Evolutionary conservation across 1,140 invertebrate genomes (phyloP).

Genomic region (Danaus plexippus): DNA sequence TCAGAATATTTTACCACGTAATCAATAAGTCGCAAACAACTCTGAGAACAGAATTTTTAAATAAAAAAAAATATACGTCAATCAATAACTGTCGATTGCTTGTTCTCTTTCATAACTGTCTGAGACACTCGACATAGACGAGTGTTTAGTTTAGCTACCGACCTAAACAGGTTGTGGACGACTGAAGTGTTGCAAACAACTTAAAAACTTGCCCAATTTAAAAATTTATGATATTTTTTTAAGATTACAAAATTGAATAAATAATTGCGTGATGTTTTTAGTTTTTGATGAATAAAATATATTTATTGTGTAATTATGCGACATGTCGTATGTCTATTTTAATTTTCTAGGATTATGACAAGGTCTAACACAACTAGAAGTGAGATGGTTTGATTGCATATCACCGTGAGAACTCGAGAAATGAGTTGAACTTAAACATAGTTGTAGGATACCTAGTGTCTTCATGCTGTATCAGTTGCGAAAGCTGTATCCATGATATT

Average conservation of each 20-base stretch:
- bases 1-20: too few relatives aligned
- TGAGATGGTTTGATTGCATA: too few relatives aligned
- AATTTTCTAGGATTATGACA: too few relatives aligned
- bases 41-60: too few relatives aligned
- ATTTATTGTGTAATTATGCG: too few relatives aligned
- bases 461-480: not conserved
- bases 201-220: not conserved
- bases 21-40: too few relatives aligned
- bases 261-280: not conserved
- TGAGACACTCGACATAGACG: constrained; percentile 31
- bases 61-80: not conserved
- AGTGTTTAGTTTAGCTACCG: constrained; percentile 46
- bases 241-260: not conserved
- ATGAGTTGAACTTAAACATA: too few relatives aligned
- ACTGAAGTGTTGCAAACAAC: constrained; percentile 2
- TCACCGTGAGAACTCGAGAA: too few relatives aligned
- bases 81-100: constrained; percentile 6
- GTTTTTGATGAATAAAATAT: too few relatives aligned
- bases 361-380: too few relatives aligned
- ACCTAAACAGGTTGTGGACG: constrained; percentile 8
- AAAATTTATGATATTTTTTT: not conserved
- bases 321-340: too few relatives aligned
- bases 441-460: too few relatives aligned
- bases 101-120: not conserved
- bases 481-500: not conserved